Evolutionary conservation across 2,113 vertebrate species (phyloP), one percentile per base, ranked within the genome.

Genomic region (Podarcis muralis): DNA sequence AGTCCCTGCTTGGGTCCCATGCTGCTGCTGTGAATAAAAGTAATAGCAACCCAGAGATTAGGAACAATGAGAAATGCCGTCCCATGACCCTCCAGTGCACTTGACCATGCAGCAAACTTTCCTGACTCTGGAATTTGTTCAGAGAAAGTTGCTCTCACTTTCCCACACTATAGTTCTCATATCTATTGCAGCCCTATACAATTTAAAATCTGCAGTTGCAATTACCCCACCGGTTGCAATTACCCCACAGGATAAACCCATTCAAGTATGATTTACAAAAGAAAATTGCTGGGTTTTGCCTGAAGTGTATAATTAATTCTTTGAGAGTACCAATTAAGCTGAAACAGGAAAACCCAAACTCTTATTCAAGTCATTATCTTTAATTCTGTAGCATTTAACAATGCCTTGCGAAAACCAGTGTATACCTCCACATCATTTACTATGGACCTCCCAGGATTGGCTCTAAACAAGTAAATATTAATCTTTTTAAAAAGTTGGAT

Each of bases 311-410:
- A 37, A 20, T 79, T 88, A 83, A 84, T 93, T 89, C 43, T 15
- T 69, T 59, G 30, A 87, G 25, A 18, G 57, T 1, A 53, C 48
- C 18, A 90, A 87, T 86, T 88, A 37, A 88, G 20, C 5, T 82
- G 68, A 88, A 91, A 91, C 0, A 4, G 3, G 85, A 89, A 92
- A 83, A 72, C 9, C 0, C 23, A 92, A 37, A 74, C 35, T 92
- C 43, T 12, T 69, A 88, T 88, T 91, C 32, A 16, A 75, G 23
- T 30, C 12, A 69, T 90, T 94, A 91, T 92, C 48, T 84, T 92
- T 91, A 95, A 92, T 92, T 91, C 22, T 53, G 40, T 22, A 35
- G 85, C 62, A 83, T n/a, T 89, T 91, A 92, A 65, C 71, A 79
- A 86, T 90, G 48, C 92, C 53, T 81, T 77, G 37, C 0, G 86